phyloP scores from a whole-genome alignment of 2,797 vertebrate species.

The Melanotaenia pygmaea region DNA sequence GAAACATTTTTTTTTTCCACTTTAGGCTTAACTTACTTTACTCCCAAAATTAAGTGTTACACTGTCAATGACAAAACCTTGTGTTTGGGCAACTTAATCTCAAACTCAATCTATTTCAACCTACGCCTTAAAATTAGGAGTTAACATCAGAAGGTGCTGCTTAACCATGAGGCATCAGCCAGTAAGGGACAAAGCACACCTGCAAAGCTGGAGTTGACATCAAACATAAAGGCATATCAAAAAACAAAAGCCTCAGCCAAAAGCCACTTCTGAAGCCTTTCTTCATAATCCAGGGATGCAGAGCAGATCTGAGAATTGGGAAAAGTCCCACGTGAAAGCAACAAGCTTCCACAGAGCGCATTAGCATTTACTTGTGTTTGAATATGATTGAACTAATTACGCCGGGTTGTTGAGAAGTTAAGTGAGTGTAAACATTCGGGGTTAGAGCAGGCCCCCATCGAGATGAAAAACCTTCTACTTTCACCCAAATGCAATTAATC shows the following conservation, averaged over 20 bases:
- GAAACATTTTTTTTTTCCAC: conserved; percentile 19
- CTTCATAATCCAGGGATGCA: conserved; percentile 74
- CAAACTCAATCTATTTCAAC: conserved; percentile 58
- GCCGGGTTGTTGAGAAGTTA: conserved; percentile 63
- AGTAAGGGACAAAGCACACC: conserved; percentile 67
- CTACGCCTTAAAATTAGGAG: conserved; percentile 59
- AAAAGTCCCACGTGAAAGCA: conserved; percentile 77
- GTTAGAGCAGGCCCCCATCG: conserved; percentile 65
- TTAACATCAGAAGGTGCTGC: conserved; percentile 59
- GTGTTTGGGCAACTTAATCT: conserved; percentile 63
- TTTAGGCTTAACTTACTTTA: conserved; percentile 37
- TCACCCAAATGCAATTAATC: conserved; percentile 74
- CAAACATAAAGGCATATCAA: conserved; percentile 69
- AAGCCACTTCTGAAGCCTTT: conserved; percentile 72
- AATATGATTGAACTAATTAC: conserved; percentile 78
- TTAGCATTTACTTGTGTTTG: conserved; percentile 68
- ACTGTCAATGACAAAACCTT: conserved; percentile 36
- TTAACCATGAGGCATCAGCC: conserved; percentile 52
- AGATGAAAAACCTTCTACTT: conserved; percentile 73
- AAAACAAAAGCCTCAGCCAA: conserved; percentile 75
- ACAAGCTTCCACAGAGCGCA: conserved; percentile 69
- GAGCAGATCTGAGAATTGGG: conserved; percentile 71
- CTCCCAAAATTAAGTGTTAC: conserved; percentile 13
- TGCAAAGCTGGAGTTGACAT: conserved; percentile 76
- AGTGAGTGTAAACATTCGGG: conserved; percentile 63